Conservation (phyloP, 1,140 invertebrate species). For the Papilio polytes region DNA sequence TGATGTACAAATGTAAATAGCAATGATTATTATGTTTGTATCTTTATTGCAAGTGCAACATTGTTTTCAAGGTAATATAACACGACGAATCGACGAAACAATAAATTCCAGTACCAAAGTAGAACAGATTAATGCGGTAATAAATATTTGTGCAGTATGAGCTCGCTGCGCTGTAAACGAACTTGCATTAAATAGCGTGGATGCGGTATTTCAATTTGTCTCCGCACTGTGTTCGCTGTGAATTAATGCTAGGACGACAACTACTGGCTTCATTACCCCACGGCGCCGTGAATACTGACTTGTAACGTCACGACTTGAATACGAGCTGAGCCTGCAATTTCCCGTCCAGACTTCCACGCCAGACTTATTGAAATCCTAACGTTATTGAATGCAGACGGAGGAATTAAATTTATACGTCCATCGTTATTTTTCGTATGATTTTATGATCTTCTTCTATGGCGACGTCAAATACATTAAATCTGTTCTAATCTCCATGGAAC, state of each 20-base stretch:
- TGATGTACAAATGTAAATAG: too few relatives aligned
- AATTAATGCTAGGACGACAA: constrained; percentile 27
- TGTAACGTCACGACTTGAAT: constrained; percentile 23
- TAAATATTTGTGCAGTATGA: constrained; percentile 16
- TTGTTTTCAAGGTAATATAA: constrained; percentile 9
- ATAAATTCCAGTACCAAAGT: constrained; percentile 26
- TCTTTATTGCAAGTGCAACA: not conserved
- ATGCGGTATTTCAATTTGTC: constrained; percentile 36
- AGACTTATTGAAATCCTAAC: constrained; percentile 14
- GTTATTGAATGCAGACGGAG: constrained; percentile 5
- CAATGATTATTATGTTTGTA: too few relatives aligned
- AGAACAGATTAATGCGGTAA: constrained; percentile 26
- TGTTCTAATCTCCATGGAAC: too few relatives aligned
- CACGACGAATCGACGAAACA: constrained; percentile 6
- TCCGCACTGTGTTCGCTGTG: not conserved
- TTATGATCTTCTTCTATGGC: too few relatives aligned
- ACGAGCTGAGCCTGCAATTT: constrained; percentile 8
- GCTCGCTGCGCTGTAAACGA: constrained; percentile 5
- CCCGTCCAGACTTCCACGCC: constrained; percentile 4
- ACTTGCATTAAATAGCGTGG: constrained; percentile 25
- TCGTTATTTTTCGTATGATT: not conserved
- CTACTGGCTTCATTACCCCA: constrained; percentile 29
- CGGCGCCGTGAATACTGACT: constrained; percentile 11
- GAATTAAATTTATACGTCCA: not conserved
- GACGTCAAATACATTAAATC: too few relatives aligned